Evolutionary conservation across 53 echinoderm and acorn worm species (phyloP).

Genomic region (Mesocentrotus franciscanus): DNA sequence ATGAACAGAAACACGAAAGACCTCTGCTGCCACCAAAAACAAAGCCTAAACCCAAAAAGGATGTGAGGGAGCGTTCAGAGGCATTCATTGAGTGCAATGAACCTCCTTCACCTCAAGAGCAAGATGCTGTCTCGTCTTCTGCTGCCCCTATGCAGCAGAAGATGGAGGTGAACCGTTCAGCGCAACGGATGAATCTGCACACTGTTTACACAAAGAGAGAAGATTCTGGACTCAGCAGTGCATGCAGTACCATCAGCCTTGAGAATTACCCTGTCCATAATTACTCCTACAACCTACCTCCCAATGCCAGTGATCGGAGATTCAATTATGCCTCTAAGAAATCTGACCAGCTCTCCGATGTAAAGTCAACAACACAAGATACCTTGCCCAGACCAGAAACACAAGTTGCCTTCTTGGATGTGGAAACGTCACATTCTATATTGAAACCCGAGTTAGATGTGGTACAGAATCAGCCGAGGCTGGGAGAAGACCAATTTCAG

Average conservation of each 20-base stretch:
- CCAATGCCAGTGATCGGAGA: constrained; percentile 39
- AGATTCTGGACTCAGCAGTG: constrained; percentile 46
- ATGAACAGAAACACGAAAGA: constrained; percentile 42
- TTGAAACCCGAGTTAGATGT: neutral
- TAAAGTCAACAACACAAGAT: neutral
- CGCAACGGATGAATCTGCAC: neutral
- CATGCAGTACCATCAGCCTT: constrained; percentile 47
- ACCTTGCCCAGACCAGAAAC: neutral
- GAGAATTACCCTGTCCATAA: constrained; percentile 40
- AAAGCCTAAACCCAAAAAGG: constrained; percentile 27
- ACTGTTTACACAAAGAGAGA: neutral
- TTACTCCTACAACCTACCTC: neutral
- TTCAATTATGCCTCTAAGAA: constrained; percentile 17
- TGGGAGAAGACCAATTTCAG: neutral
- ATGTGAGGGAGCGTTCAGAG: constrained; percentile 19
- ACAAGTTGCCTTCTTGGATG: neutral
- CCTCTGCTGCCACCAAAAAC: constrained; percentile 15
- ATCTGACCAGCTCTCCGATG: neutral
- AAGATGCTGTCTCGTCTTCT: neutral
- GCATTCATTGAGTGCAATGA: neutral
- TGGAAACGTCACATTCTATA: neutral
- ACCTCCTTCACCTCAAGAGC: neutral
- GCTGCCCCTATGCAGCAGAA: neutral
- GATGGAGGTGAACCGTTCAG: neutral
- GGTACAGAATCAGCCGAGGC: neutral